Base-by-base conservation (phyloP, 1,140 invertebrate species). In the Drosophila willistoni region DNA sequence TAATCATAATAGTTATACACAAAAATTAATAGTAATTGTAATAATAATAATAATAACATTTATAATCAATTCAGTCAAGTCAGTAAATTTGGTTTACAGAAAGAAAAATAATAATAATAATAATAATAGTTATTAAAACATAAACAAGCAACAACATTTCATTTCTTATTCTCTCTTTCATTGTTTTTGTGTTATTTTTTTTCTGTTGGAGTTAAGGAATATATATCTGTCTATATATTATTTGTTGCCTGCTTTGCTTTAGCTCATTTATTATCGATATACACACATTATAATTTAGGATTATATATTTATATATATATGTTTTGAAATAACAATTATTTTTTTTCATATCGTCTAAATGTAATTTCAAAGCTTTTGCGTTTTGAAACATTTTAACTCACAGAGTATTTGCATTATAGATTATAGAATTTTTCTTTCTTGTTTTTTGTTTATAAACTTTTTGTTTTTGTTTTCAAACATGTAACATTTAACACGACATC, bases 51-150 rank as follows among this genome's bases (percentile, higher is more conserved):
- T 86, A 86, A 86, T 87, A 86, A 86, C 83, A 86, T 86, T 89
- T 73, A 87, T 86, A 83, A 86, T 84, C 80, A 86, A 86, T 86
- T 86, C 83, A 86, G 83, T 86, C 83, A 87, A 83, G 83, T 86
- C 83, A 83, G 83, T 86, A 83, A 86, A 87, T 86, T 86, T 86
- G 83, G 83, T 86, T 86, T 86, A 73, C 79, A 86, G 73, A 89
- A 87, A 80, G 73, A 89, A 89, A 84, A 77, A 51, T 79, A 71
- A 71, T 77, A 67, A 73, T 71, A 70, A 64, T 81, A 36, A 36
- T 36, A 86, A 81, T 74, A 74, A 78, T 71, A 74, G 44, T 47
- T 47, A 47, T 51, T 51, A 22, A 51, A 51, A 12, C 10, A 39
- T 9, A 51, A 51, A 78, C 74, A 81, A 69, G 77, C 34, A 36